Percentiles rank a stretch among this genome's conserved stretches.
Evolutionary conservation across 2,888 invertebrate genomes (phyloP).

Genomic region (Polyommatus icarus): DNA sequence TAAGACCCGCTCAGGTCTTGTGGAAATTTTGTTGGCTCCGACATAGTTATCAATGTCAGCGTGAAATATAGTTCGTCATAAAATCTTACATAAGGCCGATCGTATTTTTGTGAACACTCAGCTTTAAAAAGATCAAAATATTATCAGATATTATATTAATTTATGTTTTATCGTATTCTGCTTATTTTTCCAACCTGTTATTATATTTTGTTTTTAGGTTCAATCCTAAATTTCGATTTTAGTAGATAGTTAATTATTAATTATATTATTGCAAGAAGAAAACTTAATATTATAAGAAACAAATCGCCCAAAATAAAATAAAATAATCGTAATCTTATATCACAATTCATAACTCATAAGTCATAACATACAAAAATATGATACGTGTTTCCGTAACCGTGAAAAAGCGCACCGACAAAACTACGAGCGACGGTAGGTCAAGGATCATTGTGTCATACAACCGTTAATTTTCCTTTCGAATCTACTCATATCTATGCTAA

Average conservation of each 20-base stretch:
- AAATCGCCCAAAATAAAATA: not conserved
- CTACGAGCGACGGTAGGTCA: conserved; percentile 63
- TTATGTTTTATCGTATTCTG: too few relatives aligned
- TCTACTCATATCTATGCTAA: conserved; percentile 46
- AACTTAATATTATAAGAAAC: not conserved
- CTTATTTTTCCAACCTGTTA: too few relatives aligned
- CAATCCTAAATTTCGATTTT: too few relatives aligned
- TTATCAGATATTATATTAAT: not conserved
- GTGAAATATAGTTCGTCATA: conserved; percentile 12
- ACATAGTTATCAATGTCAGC: conserved; percentile 17
- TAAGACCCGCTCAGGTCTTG: conserved; percentile 35
- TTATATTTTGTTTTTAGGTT: too few relatives aligned
- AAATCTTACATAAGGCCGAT: not conserved
- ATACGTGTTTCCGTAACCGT: conserved; percentile 45
- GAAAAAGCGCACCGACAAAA: conserved; percentile 49
- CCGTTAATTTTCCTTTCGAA: conserved; percentile 60
- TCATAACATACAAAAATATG: not conserved
- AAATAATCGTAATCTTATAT: not conserved
- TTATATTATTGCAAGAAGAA: not conserved
- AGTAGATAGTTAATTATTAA: not conserved
- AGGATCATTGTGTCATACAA: conserved; percentile 64
- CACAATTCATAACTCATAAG: not conserved
- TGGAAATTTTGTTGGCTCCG: conserved; percentile 41
- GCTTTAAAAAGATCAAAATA: not conserved
- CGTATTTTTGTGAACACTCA: not conserved